Percentiles rank a stretch among this genome's conserved stretches.
These are phyloP conservation scores for Cyclophora punctaria DNA, from an alignment of 2,888 invertebrate genomes.

Conservation along the genomic window DNA sequence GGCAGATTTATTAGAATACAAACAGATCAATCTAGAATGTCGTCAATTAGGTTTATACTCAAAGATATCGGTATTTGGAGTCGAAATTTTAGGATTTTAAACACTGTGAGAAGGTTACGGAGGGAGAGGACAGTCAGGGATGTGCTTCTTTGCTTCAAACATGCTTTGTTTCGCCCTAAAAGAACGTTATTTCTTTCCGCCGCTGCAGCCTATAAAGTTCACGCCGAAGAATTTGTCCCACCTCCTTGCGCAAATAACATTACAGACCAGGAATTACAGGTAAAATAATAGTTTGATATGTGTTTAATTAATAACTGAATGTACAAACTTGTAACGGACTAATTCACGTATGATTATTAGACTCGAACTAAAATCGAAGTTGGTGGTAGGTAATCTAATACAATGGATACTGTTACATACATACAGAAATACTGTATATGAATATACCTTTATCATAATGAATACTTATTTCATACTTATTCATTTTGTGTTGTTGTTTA, in stretches of 20 bases:
- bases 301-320: no score
- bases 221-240: conserved; percentile 24
- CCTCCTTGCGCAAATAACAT: conserved; percentile 41
- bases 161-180: conserved; percentile 47
- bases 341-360: no score
- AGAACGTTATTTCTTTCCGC: conserved; percentile 53
- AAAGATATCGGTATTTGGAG: conserved; percentile 53
- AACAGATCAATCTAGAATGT: conserved; percentile 32
- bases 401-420: no score
- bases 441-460: no score
- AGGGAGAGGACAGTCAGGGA: conserved; percentile 52
- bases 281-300: conserved; percentile 13
- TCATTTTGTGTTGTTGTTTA: no score
- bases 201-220: conserved; percentile 52
- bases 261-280: conserved; percentile 57
- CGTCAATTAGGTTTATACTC: conserved; percentile 42
- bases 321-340: no score
- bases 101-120: conserved; percentile 49
- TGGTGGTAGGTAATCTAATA: no score
- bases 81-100: conserved; percentile 41
- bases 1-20: conserved; percentile 23
- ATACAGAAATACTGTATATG: no score
- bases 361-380: no score
- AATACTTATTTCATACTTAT: no score
- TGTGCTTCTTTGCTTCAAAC: conserved; percentile 51